Evolutionary conservation across 2,797 vertebrate species (phyloP).

Genomic region (Oreortyx pictus): DNA sequence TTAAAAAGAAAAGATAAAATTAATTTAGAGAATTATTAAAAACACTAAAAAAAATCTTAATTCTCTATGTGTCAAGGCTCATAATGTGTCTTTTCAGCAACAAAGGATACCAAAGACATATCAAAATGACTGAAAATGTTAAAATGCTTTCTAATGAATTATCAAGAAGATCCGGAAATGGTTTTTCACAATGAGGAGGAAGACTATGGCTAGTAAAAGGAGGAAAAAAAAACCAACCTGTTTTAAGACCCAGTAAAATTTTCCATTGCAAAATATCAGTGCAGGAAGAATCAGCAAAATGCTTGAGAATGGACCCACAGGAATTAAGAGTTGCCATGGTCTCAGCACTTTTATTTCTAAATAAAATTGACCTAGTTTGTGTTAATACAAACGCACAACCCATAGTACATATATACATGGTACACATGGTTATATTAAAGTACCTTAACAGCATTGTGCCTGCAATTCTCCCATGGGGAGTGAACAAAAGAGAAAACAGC

Average conservation of each 20-base stretch:
- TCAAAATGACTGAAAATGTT: background rate
- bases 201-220: background rate
- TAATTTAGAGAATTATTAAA: background rate
- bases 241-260: background rate
- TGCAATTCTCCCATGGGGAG: conserved; percentile 10
- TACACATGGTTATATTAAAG: conserved; percentile 39
- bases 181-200: background rate
- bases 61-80: background rate
- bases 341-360: background rate
- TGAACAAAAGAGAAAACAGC: conserved; percentile 27
- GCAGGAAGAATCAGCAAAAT: background rate
- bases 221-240: too few relatives aligned
- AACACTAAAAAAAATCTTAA: background rate
- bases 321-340: background rate
- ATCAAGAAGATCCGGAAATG: background rate
- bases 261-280: background rate
- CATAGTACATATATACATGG: background rate
- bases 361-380: conserved; percentile 5
- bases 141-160: background rate
- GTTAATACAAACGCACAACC: conserved; percentile 1
- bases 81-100: background rate
- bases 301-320: background rate
- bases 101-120: background rate
- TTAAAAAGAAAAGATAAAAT: background rate
- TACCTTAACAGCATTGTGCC: conserved; percentile 9